Percentiles rank a stretch among this genome's conserved stretches.
Evolutionary conservation across 1,140 invertebrate species (phyloP).

Genomic region (Gonatopus flavifemur): DNA sequence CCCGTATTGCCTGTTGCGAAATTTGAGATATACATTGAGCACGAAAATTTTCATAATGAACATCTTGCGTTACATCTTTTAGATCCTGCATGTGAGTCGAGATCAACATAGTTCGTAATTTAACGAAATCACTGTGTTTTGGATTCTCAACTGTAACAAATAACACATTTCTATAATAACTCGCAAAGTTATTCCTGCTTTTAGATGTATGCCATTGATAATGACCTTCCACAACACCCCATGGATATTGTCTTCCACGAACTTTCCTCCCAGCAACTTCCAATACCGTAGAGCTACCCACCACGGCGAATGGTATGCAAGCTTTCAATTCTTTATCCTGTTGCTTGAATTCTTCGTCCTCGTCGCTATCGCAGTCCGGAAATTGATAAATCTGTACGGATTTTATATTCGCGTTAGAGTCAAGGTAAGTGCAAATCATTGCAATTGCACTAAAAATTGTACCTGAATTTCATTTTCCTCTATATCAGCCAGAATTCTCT

Average conservation of each 20-base stretch:
- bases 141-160: conserved; percentile 86
- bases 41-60: conserved; percentile 95
- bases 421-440: not conserved
- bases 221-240: conserved; percentile 97
- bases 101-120: conserved; percentile 94
- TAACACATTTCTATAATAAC: not conserved
- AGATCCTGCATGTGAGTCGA: conserved; percentile 95
- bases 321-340: conserved; percentile 88
- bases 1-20: conserved; percentile 79
- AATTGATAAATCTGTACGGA: conserved; percentile 85
- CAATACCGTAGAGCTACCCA: conserved; percentile 92
- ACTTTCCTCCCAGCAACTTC: conserved; percentile 89
- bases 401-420: not conserved
- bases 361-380: conserved; percentile 92
- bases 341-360: conserved; percentile 91
- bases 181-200: not conserved
- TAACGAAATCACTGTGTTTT: conserved; percentile 96
- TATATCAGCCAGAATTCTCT: conserved; percentile 77
- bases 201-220: too few species aligned
- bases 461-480: conserved; percentile 84
- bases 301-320: conserved; percentile 93
- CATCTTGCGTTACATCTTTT: conserved; percentile 92
- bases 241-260: conserved; percentile 92
- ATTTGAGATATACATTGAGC: conserved; percentile 88
- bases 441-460: conserved; percentile 5